Percentiles rank a stretch among this genome's conserved stretches.
Evolutionary conservation across 2,113 vertebrate genomes (phyloP).

Genomic region (Origma solitaria): DNA sequence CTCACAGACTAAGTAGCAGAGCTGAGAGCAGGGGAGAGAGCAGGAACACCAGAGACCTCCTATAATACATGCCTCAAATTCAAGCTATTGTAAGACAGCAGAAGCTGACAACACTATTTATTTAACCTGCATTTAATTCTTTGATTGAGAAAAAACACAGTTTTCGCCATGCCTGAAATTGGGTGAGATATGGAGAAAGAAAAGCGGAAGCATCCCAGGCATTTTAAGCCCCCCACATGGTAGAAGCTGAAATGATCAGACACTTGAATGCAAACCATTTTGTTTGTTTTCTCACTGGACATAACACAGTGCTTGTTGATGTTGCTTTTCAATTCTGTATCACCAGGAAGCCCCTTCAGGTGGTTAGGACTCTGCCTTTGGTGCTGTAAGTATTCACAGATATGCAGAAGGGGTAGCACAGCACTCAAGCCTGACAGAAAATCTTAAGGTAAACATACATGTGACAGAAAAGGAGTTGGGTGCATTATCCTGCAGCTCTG

Average conservation of each 20-base stretch:
- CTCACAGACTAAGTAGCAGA: conserved; percentile 54
- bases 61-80: neutral
- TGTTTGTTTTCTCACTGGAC: neutral
- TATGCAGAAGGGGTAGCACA: neutral
- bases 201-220: neutral
- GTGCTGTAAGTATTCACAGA: neutral
- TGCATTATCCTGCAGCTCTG: neutral
- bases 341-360: neutral
- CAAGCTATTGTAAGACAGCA: neutral
- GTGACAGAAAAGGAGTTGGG: neutral
- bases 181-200: neutral
- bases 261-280: neutral
- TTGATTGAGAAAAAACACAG: neutral
- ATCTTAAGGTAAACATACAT: neutral
- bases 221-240: neutral
- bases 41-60: neutral
- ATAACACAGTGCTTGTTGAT: neutral
- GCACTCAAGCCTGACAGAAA: neutral
- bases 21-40: neutral
- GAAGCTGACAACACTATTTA: conserved; percentile 27
- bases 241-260: neutral
- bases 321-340: neutral
- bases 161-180: neutral
- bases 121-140: conserved; percentile 50
- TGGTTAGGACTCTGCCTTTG: neutral